Conservation (phyloP, 2,888 invertebrate species). For the Ochropacha duplaris region DNA sequence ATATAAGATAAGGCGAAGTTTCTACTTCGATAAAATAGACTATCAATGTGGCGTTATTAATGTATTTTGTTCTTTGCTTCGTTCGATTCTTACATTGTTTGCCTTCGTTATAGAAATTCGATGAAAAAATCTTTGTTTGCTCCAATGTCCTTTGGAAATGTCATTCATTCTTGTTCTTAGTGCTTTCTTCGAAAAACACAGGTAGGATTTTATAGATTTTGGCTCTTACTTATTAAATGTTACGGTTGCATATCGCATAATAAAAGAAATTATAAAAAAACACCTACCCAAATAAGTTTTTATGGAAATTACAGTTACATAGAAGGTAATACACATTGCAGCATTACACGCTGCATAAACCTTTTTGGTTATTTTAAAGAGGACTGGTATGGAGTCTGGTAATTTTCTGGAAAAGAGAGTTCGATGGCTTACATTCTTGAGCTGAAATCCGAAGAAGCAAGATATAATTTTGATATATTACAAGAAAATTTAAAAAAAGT, state of each 20-base stretch:
- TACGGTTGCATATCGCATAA: background rate
- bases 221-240: background rate
- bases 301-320: too few relatives aligned
- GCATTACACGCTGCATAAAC: too few relatives aligned
- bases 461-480: too few relatives aligned
- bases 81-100: slow-evolving; percentile 15
- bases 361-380: too few relatives aligned
- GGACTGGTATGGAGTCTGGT: too few relatives aligned
- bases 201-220: background rate
- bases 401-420: too few relatives aligned
- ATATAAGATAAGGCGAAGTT: slow-evolving; percentile 32
- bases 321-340: too few relatives aligned
- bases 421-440: too few relatives aligned
- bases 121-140: background rate
- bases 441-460: too few relatives aligned
- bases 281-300: too few relatives aligned
- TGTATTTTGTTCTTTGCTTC: slow-evolving; percentile 30
- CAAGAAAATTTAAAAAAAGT: too few relatives aligned
- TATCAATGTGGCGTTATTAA: slow-evolving; percentile 38
- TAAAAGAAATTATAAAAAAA: background rate
- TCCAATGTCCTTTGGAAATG: background rate
- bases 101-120: background rate
- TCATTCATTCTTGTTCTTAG: background rate
- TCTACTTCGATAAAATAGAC: slow-evolving; percentile 22
- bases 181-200: background rate